Conservation (phyloP, 2,113 vertebrate genomes). For the Candoia aspera region DNA sequence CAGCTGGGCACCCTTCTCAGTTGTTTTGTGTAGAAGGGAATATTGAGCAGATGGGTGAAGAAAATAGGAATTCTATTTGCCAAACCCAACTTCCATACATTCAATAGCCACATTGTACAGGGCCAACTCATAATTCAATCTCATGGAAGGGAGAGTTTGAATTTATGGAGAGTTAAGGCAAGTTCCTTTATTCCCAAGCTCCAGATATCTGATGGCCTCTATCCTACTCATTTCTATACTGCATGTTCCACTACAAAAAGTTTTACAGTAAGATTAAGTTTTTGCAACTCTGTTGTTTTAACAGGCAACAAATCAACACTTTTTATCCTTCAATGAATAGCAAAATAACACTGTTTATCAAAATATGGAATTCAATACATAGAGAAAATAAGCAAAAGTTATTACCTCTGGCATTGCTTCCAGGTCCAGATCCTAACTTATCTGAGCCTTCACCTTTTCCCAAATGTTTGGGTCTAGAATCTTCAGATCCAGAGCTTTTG, state of each 20-base stretch:
- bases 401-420: conserved; percentile 5
- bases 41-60: background rate
- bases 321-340: background rate
- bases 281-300: background rate
- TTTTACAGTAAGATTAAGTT: too few relatives aligned
- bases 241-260: too few relatives aligned
- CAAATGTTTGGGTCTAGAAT: background rate
- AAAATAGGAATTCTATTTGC: background rate
- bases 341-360: background rate
- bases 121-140: background rate
- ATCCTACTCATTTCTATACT: too few relatives aligned
- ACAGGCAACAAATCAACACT: background rate
- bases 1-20: background rate
- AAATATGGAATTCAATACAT: background rate
- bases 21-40: background rate
- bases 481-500: conserved; percentile 3
- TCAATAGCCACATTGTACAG: background rate
- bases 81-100: background rate
- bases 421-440: conserved; percentile 10
- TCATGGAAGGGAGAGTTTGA: background rate
- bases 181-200: too few relatives aligned
- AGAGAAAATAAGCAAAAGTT: background rate
- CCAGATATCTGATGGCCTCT: too few relatives aligned
- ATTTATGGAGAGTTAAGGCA: too few relatives aligned
- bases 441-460: background rate